A percentile compares a stretch with the other conserved stretches of the same genome.
phyloP scores from a whole-genome alignment of 1,140 invertebrate species.

The Elymnias hypermnestra region DNA sequence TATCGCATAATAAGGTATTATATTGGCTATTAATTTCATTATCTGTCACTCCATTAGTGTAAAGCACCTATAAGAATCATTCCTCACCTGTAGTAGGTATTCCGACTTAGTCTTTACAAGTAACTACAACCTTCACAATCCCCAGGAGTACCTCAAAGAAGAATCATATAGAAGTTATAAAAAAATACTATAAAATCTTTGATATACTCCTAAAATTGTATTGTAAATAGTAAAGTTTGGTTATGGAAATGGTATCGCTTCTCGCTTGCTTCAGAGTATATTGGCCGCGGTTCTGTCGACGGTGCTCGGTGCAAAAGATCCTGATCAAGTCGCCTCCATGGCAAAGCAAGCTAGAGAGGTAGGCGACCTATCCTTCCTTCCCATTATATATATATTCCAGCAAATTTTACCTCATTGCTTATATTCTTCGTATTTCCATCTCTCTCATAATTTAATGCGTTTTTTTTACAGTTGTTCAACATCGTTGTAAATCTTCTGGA shows the following conservation, averaged over 20 bases:
- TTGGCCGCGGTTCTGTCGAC: slow-evolving; percentile 91
- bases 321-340: slow-evolving; percentile 91
- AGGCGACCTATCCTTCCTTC: slow-evolving; percentile 76
- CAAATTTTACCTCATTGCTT: not conserved
- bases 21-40: slow-evolving; percentile 15
- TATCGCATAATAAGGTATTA: slow-evolving; percentile 30
- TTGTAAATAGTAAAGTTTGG: slow-evolving; percentile 73
- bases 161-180: slow-evolving; percentile 2
- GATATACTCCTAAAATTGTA: slow-evolving; percentile 43
- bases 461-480: slow-evolving; percentile 87
- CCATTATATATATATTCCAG: slow-evolving; percentile 22
- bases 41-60: slow-evolving; percentile 35
- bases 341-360: slow-evolving; percentile 96
- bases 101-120: slow-evolving; percentile 46
- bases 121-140: slow-evolving; percentile 46
- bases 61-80: slow-evolving; percentile 51
- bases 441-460: no score
- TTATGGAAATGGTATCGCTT: slow-evolving; percentile 73
- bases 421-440: no score
- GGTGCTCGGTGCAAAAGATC: slow-evolving; percentile 91
- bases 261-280: slow-evolving; percentile 86
- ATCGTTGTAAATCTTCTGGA: slow-evolving; percentile 93
- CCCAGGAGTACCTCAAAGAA: slow-evolving; percentile 45
- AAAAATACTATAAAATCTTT: no score
- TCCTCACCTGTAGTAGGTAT: slow-evolving; percentile 49